phyloP scores from a whole-genome alignment of 2,797 vertebrate species.

The Danio jaintianensis region DNA sequence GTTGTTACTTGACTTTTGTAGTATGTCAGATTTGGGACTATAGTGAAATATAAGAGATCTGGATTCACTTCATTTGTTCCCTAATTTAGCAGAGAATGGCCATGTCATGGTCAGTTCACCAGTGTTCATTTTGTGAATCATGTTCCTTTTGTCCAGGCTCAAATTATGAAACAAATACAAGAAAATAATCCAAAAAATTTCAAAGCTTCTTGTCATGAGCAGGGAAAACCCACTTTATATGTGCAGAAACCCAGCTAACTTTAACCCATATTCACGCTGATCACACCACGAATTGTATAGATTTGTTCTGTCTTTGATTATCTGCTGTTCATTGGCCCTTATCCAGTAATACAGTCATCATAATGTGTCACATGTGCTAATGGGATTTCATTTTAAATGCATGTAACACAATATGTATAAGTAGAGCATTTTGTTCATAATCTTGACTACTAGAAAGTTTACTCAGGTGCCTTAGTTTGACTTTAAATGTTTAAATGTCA shows the following conservation, averaged over 20 bases:
- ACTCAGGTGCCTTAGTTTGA: neutral
- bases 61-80: constrained; percentile 11
- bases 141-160: neutral
- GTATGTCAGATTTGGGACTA: neutral
- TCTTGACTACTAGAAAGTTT: neutral
- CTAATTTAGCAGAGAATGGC: constrained; percentile 17
- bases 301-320: neutral
- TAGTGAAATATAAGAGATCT: constrained; percentile 16
- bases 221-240: neutral
- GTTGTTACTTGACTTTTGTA: neutral
- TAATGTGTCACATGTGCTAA: constrained; percentile 5
- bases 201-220: neutral
- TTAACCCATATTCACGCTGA: neutral
- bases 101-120: neutral
- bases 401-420: neutral
- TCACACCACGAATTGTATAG: constrained; percentile 1
- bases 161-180: neutral
- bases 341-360: neutral
- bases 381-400: constrained; percentile 10
- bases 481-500: neutral
- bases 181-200: neutral
- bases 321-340: neutral
- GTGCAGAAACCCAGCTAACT: neutral
- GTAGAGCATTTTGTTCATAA: no score
- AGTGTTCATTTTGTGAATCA: neutral